Conservation (phyloP, 2,888 invertebrate species). For the Sphinx pinastri region DNA sequence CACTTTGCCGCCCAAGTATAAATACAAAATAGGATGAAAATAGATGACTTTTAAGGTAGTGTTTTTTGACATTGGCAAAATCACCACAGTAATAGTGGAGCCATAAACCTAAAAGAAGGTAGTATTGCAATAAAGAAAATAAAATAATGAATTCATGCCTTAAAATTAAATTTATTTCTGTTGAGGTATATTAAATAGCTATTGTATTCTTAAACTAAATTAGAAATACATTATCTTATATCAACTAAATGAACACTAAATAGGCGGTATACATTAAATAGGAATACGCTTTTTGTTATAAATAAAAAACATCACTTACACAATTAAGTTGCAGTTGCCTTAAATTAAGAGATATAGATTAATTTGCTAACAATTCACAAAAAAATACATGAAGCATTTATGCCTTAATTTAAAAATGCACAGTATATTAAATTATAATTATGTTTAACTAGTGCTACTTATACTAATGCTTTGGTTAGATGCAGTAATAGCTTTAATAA, state of each 20-base stretch:
- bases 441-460: not conserved
- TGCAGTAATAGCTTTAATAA: not conserved
- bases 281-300: not conserved
- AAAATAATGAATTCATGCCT: not conserved
- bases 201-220: too few species aligned
- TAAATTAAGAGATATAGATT: not conserved
- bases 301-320: not conserved
- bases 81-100: too few species aligned
- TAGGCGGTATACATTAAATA: not conserved
- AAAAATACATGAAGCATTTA: too few species aligned
- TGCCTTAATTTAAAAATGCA: too few species aligned
- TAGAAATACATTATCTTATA: too few species aligned
- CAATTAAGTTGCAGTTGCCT: not conserved
- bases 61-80: too few species aligned
- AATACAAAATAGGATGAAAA: too few species aligned
- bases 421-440: too few species aligned
- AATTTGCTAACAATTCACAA: not conserved
- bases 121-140: not conserved
- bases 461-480: constrained; percentile 7
- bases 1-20: too few species aligned
- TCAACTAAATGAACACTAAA: too few species aligned
- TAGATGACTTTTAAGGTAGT: too few species aligned
- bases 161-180: constrained; percentile 15
- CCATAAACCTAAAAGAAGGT: too few species aligned
- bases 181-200: not conserved